Percentiles rank a stretch among this genome's conserved stretches.
Evolutionary conservation across 2,888 invertebrate species (phyloP).

Genomic region (Cheilosia scutellata): DNA sequence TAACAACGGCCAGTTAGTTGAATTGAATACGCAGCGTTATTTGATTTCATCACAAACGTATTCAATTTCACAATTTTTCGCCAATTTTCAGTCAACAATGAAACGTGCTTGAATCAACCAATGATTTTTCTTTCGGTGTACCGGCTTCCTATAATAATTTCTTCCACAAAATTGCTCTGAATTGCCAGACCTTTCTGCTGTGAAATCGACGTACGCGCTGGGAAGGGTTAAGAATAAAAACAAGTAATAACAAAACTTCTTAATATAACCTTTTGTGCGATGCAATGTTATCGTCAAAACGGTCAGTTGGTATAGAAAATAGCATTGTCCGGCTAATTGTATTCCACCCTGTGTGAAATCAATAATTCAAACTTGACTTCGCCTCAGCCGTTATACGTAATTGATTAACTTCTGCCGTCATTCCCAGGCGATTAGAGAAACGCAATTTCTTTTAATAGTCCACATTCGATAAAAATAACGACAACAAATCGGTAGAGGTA

Average conservation of each 20-base stretch:
- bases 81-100: no score
- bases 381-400: slow-evolving; percentile 28
- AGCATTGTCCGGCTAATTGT: background rate
- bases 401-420: slow-evolving; percentile 69
- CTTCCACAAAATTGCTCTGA: background rate
- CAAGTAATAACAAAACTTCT: background rate
- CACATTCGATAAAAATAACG: slow-evolving; percentile 54
- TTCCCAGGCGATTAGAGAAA: slow-evolving; percentile 69
- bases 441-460: slow-evolving; percentile 39
- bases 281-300: no score
- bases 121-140: no score
- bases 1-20: no score
- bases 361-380: slow-evolving; percentile 55
- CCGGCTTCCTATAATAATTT: no score
- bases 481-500: slow-evolving; percentile 49
- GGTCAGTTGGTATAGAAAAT: background rate
- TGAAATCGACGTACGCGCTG: background rate
- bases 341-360: slow-evolving; percentile 15
- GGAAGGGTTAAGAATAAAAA: background rate
- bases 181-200: background rate
- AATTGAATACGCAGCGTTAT: no score
- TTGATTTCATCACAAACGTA: no score
- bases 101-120: no score
- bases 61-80: no score
- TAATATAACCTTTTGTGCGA: no score